Base-by-base conservation (phyloP, 2,113 vertebrate species). In the human (Homo sapiens) region DNA sequence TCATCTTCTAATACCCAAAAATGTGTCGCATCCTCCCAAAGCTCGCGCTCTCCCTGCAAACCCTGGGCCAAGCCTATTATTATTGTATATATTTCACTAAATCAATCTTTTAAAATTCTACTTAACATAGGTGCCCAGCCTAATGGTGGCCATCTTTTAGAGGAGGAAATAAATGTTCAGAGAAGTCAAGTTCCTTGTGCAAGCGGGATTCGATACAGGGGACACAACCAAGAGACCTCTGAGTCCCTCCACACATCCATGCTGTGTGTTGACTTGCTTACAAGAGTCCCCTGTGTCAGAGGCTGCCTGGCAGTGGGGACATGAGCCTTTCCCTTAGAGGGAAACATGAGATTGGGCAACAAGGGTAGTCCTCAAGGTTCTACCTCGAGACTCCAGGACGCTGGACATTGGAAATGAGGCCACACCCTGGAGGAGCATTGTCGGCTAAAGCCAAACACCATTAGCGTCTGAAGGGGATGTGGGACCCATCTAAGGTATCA, bases 261-360 rank as follows among this genome's bases (percentile, higher is more conserved):
- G 45, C n/a, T n/a, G 3, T 0, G 0, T 8, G 43, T 11, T 8
- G 25, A 57, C 50, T n/a, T 23, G 38, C 6, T 40, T 10, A 30
- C 0, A 1, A 5, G 35, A 6, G 1, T 0, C 27, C n/a, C 8
- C 5, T 1, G 16, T 23, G 32, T 43, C 0, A 0, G 50, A 55
- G 22, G 20, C 13, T 3, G 5, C 2, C 3, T 25, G 18, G 20
- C n/a, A 27, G 7, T 8, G 18, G 23, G 50, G 23, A 3, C 2
- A 1, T 0, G 0, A 9, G 13, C 2, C 2, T 55, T 25, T 18
- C 5, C 45, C 25, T 64, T 48, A 66, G 50, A 84, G 13, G 30
- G 17, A 16, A 78, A 6, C 32, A n/a, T 0, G 35, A 38, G 25
- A 38, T 25, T 72, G 50, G 0, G 20, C 23, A 35, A 27, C 11